Evolutionary conservation across 2,888 invertebrate genomes (phyloP), one percentile per base, ranked within the genome.

Genomic region (Chloroclysta siterata): DNA sequence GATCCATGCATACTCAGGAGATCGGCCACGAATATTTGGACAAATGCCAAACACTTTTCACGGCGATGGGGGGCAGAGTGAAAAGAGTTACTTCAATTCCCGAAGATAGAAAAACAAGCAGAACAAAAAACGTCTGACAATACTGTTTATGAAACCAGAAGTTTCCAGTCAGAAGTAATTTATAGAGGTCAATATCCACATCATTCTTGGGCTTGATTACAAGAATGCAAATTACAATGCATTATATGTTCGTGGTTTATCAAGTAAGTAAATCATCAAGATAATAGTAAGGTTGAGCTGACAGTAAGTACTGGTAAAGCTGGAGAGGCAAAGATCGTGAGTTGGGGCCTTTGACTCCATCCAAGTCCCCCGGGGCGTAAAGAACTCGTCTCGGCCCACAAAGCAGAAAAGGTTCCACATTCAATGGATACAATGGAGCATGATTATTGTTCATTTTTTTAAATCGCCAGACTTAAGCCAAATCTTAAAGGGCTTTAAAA

Each of bases 1-100:
- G 76, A 83, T 81, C 79, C 77, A 83, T 86, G 87, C 85, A 82
- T 89, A 88, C 88, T 84, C 72, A 78, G 87, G 89, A 88, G 79
- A 86, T 85, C 78, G 76, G 76, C 29, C 48, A 22, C 17, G 79
- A 80, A 73, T 75, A 80, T 77, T 86, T 90, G 90, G 89, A 83
- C 67, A 65, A 68, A 66, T 65, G 89, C 91, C 91, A 90, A 83
- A 71, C 74, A 84, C 83, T 85, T 83, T 84, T 80, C 73, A 76
- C 73, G 69, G 66, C 72, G 70, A 56, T 62, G 73, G 69, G 61
- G 70, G 75, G 76, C 77, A 73, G 73, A 72, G 74, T 71, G 76
- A 78, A 80, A 76, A 81, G 75, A 79, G 78, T 74, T 81, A 83
- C 80, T 83, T 77, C 74, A 78, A 77, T 77, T 69, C 72, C 74